These are phyloP conservation scores for Heterochromis multidens DNA, from an alignment of 2,113 vertebrate genomes.

Conservation along the genomic window DNA sequence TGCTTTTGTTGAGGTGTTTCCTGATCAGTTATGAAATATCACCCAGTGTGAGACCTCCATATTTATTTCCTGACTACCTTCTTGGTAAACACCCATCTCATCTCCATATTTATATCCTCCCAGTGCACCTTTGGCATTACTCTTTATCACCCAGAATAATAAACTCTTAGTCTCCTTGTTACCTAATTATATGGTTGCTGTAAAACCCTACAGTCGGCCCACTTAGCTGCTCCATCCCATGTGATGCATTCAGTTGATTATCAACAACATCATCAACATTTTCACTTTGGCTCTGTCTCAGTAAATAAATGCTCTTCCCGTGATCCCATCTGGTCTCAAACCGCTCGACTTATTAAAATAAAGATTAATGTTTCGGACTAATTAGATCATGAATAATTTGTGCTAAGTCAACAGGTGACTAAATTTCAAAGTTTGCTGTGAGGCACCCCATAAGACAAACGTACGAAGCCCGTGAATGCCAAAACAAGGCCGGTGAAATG, in stretches of 20 bases:
- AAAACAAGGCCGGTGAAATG: slow-evolving; percentile 4
- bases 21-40: not conserved
- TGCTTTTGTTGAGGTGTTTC: not conserved
- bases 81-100: slow-evolving; percentile 49
- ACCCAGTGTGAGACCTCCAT: not conserved
- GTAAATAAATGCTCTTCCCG: slow-evolving; percentile 32
- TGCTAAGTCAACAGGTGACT: slow-evolving; percentile 24
- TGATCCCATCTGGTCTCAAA: slow-evolving; percentile 27
- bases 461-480: not conserved
- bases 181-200: slow-evolving; percentile 62
- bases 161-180: slow-evolving; percentile 65
- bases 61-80: slow-evolving; percentile 35
- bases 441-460: not conserved
- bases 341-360: slow-evolving; percentile 8
- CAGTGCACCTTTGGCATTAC: slow-evolving; percentile 60
- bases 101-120: slow-evolving; percentile 61
- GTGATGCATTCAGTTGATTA: slow-evolving; percentile 35
- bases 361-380: not conserved
- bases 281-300: not conserved
- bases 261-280: slow-evolving; percentile 41
- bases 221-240: slow-evolving; percentile 16
- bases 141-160: slow-evolving; percentile 64
- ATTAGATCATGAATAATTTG: slow-evolving; percentile 43
- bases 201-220: slow-evolving; percentile 52
- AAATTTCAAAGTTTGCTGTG: not conserved